phyloP scores from a whole-genome alignment of 2,113 vertebrate genomes.

The Oryzias javanicus region DNA sequence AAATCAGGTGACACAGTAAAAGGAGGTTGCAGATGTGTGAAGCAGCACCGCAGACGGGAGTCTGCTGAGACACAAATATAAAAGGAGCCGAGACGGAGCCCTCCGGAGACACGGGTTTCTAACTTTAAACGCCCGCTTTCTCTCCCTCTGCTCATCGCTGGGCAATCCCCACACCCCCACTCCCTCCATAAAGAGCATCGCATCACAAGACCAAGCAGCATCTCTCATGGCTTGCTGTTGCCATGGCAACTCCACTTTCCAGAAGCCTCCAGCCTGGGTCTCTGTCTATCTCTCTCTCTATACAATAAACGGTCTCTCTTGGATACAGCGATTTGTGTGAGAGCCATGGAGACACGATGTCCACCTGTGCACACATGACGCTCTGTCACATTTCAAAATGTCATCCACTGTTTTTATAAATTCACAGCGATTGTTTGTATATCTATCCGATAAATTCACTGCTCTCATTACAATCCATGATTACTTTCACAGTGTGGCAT shows the following conservation, averaged over 20 bases:
- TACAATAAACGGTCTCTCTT: constrained; percentile 64
- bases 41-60: constrained; percentile 20
- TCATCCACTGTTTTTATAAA: neutral
- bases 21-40: constrained; percentile 20
- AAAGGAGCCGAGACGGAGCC: constrained; percentile 7
- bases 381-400: neutral
- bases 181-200: constrained; percentile 52
- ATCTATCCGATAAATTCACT: neutral
- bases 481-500: neutral
- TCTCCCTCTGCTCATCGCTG: constrained; percentile 39
- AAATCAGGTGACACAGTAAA: neutral
- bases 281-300: constrained; percentile 16
- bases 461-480: constrained; percentile 1
- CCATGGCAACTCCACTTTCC: constrained; percentile 79
- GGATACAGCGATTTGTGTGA: constrained; percentile 45
- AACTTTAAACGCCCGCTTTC: constrained; percentile 35
- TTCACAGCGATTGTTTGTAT: neutral
- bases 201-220: constrained; percentile 63
- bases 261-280: constrained; percentile 67
- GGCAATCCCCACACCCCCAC: constrained; percentile 47
- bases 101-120: constrained; percentile 23
- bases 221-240: constrained; percentile 74
- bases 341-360: constrained; percentile 24
- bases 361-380: constrained; percentile 23
- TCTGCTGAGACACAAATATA: constrained; percentile 4